Evolutionary conservation across 1,140 invertebrate species (phyloP).

Genomic region (Papilio glaucus): DNA sequence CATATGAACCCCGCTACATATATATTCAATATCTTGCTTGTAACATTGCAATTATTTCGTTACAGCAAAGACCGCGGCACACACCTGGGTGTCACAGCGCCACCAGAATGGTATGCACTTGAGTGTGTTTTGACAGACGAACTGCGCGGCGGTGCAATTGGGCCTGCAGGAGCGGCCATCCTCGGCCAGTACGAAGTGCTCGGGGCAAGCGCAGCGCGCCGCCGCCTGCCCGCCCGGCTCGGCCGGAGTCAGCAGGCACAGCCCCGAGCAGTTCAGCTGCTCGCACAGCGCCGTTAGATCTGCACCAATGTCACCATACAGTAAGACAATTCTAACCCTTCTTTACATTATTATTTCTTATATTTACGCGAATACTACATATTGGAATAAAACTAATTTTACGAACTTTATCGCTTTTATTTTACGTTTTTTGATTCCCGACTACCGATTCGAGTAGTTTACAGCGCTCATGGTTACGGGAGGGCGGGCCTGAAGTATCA

Average conservation of each 20-base stretch:
- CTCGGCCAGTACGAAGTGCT: slow-evolving; percentile 88
- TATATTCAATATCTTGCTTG: too few relatives aligned
- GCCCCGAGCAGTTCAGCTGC: slow-evolving; percentile 86
- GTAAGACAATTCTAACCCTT: neutral
- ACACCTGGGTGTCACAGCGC: slow-evolving; percentile 90
- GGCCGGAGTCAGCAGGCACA: slow-evolving; percentile 90
- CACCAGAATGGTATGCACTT: slow-evolving; percentile 93
- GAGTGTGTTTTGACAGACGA: slow-evolving; percentile 88
- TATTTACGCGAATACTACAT: too few relatives aligned
- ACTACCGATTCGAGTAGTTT: too few relatives aligned
- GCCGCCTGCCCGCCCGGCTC: slow-evolving; percentile 64
- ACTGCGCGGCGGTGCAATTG: slow-evolving; percentile 92
- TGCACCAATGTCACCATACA: slow-evolving; percentile 36
- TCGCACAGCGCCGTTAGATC: slow-evolving; percentile 76
- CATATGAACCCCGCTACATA: too few relatives aligned
- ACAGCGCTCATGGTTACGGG: too few relatives aligned
- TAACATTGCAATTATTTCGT: too few relatives aligned
- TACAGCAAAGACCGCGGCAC: neutral
- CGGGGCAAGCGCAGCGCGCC: slow-evolving; percentile 91
- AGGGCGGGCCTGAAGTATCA: too few relatives aligned
- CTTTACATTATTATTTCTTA: too few relatives aligned
- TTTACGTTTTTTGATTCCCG: too few relatives aligned
- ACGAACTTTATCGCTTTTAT: too few relatives aligned
- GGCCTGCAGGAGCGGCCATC: slow-evolving; percentile 88
- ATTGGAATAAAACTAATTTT: too few relatives aligned